These are phyloP conservation scores for Pan troglodytes DNA, from an alignment of 2,113 vertebrate species.

Conservation along the genomic window NHGRI_mPanTro3-v2.1_pri NC_072402.2:132794001-132794500, in stretches of 20 bases:
- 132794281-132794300: conserved; percentile 66
- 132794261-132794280: conserved; percentile 63
- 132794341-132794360: conserved; percentile 88
- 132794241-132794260: conserved; percentile 47
- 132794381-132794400: conserved; percentile 92
- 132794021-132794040: neutral
- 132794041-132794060: neutral
- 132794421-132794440: conserved; percentile 86
- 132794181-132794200: neutral
- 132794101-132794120: neutral
- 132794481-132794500: conserved; percentile 91
- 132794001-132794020: neutral
- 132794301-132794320: conserved; percentile 90
- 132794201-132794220: neutral
- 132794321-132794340: conserved; percentile 90
- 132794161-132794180: neutral
- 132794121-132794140: neutral
- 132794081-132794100: neutral
- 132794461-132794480: conserved; percentile 85
- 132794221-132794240: conserved; percentile 27
- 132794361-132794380: conserved; percentile 80
- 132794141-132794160: neutral
- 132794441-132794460: conserved; percentile 88
- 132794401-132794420: conserved; percentile 92
- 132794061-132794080: neutral